Evolutionary conservation across 2,797 vertebrate genomes (phyloP).

Genomic region (Mormyrops attenuatus): DNA sequence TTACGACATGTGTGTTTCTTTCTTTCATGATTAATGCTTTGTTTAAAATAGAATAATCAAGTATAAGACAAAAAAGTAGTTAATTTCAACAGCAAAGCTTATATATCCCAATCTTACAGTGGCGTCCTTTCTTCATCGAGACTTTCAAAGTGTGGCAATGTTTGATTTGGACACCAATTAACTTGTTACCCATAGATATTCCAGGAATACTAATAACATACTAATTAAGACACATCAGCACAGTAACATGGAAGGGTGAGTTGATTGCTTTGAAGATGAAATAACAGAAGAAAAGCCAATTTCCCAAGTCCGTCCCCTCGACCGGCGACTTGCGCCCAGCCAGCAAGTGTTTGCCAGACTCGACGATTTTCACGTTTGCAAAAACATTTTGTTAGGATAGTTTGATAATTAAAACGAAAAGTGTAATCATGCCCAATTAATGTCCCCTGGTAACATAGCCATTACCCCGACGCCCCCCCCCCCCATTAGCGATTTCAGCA

Average conservation of each 20-base stretch:
- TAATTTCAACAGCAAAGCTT: neutral
- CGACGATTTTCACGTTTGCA: conserved; percentile 61
- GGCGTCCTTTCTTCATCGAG: conserved; percentile 26
- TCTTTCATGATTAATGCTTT: neutral
- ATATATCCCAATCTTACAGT: neutral
- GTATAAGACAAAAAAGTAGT: neutral
- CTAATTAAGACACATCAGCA: conserved; percentile 63
- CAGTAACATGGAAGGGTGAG: conserved; percentile 51
- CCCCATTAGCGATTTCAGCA: conserved; percentile 99
- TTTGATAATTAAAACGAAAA: conserved; percentile 99
- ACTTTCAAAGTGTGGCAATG: conserved; percentile 67
- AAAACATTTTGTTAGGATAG: conserved; percentile 93
- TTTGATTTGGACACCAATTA: conserved; percentile 72
- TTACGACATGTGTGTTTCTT: neutral
- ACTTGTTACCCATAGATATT: conserved; percentile 71
- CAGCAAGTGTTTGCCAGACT: conserved; percentile 21
- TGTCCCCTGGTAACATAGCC: conserved; percentile 96
- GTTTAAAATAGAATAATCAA: neutral
- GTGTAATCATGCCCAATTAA: conserved; percentile 99
- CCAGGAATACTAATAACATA: conserved; percentile 63
- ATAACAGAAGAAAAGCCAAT: conserved; percentile 65
- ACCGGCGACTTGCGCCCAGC: conserved; percentile 42
- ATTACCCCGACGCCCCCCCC: conserved; percentile 80
- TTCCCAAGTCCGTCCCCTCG: conserved; percentile 50
- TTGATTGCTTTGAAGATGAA: conserved; percentile 67